Evolutionary conservation across 2,888 invertebrate genomes (phyloP).

Genomic region (Nephrotoma flavescens): DNA sequence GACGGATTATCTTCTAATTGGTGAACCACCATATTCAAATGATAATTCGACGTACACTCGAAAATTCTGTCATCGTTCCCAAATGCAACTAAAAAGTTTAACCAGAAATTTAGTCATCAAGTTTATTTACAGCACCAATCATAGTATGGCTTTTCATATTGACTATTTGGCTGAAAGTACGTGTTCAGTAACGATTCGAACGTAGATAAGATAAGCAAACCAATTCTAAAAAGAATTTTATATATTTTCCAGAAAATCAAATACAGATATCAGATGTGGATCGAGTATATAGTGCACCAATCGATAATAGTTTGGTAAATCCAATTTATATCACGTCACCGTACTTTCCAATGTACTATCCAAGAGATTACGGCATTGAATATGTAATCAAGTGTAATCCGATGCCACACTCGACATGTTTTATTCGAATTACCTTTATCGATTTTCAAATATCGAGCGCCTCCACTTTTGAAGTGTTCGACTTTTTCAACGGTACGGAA

Average conservation of each 20-base stretch:
- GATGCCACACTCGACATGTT: slow-evolving; percentile 31
- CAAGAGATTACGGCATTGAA: slow-evolving; percentile 48
- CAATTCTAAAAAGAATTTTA: slow-evolving; percentile 3
- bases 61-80: neutral
- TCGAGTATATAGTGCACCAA: slow-evolving; percentile 26
- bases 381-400: slow-evolving; percentile 44
- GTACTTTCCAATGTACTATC: slow-evolving; percentile 51
- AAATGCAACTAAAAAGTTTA: neutral
- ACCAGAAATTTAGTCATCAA: neutral
- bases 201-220: neutral
- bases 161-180: neutral
- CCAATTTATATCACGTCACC: slow-evolving; percentile 40
- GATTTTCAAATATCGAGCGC: slow-evolving; percentile 50
- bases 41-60: neutral
- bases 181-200: neutral
- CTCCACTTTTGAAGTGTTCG: slow-evolving; percentile 46
- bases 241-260: slow-evolving; percentile 37
- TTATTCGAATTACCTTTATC: slow-evolving; percentile 46
- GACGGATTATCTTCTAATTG: slow-evolving; percentile 49
- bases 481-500: slow-evolving; percentile 36
- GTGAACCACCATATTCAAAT: slow-evolving; percentile 49
- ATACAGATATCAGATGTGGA: slow-evolving; percentile 35
- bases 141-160: neutral
- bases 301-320: slow-evolving; percentile 28
- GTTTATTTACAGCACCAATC: neutral